Percentiles rank a stretch among this genome's conserved stretches.
phyloP scores from a whole-genome alignment of 2,113 vertebrate genomes.

The Genyomyrus donnyi region DNA sequence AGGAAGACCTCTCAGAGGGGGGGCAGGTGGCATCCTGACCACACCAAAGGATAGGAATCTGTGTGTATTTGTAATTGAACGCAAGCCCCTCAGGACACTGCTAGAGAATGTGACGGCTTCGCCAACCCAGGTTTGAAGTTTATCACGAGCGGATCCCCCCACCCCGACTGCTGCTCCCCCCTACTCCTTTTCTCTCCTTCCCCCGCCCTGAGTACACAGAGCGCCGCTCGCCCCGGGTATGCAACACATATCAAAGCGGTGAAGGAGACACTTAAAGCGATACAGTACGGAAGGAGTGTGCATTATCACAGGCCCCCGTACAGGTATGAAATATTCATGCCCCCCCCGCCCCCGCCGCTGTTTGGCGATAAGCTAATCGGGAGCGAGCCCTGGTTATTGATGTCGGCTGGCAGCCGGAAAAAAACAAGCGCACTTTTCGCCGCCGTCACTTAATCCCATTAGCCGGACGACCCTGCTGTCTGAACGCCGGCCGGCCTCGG shows the following conservation, averaged over 20 bases:
- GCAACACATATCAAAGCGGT: conserved; percentile 9
- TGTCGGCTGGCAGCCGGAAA: background rate
- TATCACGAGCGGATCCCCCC: background rate
- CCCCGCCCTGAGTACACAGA: background rate
- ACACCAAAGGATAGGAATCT: background rate
- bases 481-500: background rate
- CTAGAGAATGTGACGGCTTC: background rate
- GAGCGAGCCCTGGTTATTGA: background rate
- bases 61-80: background rate
- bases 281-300: conserved; percentile 3
- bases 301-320: background rate
- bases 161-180: background rate
- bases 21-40: background rate
- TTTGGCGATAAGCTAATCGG: conserved; percentile 6
- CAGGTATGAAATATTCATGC: conserved; percentile 5
- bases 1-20: background rate
- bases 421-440: background rate
- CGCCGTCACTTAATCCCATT: conserved; percentile 7
- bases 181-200: background rate
- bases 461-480: background rate
- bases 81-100: background rate
- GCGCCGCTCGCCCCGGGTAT: background rate
- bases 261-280: background rate
- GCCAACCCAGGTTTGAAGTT: background rate
- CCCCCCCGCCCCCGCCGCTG: background rate